Base-by-base conservation (phyloP, 2,113 vertebrate species). In the Laterallus jamaicensis region DNA sequence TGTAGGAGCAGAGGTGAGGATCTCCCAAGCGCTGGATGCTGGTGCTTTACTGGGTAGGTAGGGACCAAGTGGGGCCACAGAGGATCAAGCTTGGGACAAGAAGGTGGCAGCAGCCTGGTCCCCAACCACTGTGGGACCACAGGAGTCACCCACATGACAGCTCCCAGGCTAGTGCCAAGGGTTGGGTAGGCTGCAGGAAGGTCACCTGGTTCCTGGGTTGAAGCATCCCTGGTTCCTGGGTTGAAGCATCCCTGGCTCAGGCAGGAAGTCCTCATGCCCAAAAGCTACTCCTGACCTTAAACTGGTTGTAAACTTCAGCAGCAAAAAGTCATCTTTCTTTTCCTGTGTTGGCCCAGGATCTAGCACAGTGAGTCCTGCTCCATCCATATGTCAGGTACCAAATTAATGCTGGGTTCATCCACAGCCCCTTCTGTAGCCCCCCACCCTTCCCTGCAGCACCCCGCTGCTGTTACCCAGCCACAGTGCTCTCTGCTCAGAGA, bases 151-250 rank as follows among this genome's bases (percentile, higher is more conserved):
- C 70, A 19, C 0, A 0, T 12, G 56, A 20, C 49, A 76, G 39
- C 4, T 2, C 5, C 21, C 54, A 32, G 21, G 31, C n/a, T 76
- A 58, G 29, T 79, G 49, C 29, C n/a, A 37, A 59, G 44, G 62
- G 50, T 31, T 49, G n/a, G 28, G n/a, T 80, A 42, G 35, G 60
- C 40, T 79, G 66, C 4, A 10, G 73, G 20, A 83, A 15, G 10
- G 28, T 7, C 2, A 31, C n/a, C 11, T 0, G 0, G 5, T 70
- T 40, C 32, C 44, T n/a, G 21, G 29, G 22, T 15, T 15, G 10
- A 66, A 44, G 4, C 6, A 82, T 26, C 31, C 40, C 18, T 19
- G 28, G 24, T 70, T 40, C 32, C 44, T n/a, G 21, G 29, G 22
- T 15, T 15, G 10, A 66, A 44, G 4, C 6, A 82, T 26, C 31